phyloP scores from a whole-genome alignment of 2,113 vertebrate genomes.

The Odobenus rosmarus region DNA sequence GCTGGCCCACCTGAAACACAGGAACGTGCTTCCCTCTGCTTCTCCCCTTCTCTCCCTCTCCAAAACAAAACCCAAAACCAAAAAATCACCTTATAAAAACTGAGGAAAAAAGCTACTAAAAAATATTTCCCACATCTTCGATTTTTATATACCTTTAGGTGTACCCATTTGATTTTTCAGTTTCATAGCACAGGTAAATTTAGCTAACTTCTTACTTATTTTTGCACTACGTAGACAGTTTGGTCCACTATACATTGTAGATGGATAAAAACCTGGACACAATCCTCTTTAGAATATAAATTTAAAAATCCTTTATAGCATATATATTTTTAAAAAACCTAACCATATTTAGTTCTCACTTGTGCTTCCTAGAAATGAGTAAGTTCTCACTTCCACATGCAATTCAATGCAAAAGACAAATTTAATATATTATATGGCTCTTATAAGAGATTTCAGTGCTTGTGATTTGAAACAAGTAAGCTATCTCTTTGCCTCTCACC shows the following conservation, averaged over 20 bases:
- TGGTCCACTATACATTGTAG: background rate
- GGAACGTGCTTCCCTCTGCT: too few species aligned
- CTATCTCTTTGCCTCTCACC: background rate
- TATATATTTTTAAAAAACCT: background rate
- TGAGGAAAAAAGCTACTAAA: background rate
- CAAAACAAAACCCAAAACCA: too few species aligned
- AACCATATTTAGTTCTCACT: background rate
- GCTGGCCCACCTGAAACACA: too few species aligned
- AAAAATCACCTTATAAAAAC: background rate
- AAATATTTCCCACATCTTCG: background rate
- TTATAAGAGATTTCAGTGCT: background rate
- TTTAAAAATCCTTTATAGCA: background rate
- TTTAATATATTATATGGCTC: background rate
- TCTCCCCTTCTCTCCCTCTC: too few species aligned
- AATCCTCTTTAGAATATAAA: background rate
- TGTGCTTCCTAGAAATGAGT: background rate
- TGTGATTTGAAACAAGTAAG: background rate
- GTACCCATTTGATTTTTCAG: background rate
- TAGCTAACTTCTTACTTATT: background rate
- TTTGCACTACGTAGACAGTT: background rate
- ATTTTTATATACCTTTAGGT: slow-evolving; percentile 15
- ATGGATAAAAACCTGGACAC: background rate
- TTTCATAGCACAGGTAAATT: background rate
- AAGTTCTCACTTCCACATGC: background rate
- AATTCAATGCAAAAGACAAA: background rate